Percentiles rank a stretch among this genome's conserved stretches.
These are phyloP conservation scores for Taphrorychus bicolor DNA, from an alignment of 2,888 invertebrate genomes.

Conservation along the genomic window DNA sequence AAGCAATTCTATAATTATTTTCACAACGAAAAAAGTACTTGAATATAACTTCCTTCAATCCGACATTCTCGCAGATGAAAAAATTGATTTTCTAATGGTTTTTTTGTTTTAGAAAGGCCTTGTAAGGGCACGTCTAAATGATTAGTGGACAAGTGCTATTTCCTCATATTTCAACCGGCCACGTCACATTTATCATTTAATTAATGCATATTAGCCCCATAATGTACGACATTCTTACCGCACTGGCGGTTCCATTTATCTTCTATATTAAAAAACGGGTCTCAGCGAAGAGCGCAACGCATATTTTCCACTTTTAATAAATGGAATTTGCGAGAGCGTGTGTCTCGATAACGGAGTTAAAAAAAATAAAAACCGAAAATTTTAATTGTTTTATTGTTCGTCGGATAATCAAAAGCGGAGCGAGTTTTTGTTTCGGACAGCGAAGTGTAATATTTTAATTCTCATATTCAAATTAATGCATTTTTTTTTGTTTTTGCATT, in stretches of 20 bases:
- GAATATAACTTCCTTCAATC: too few relatives aligned
- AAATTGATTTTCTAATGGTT: too few relatives aligned
- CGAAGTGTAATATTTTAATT: not conserved
- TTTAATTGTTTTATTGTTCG: constrained; percentile 9
- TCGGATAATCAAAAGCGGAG: not conserved
- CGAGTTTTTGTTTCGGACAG: not conserved
- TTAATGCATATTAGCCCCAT: constrained; percentile 28
- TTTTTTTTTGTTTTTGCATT: not conserved
- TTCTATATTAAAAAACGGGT: constrained; percentile 30
- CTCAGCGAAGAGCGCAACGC: not conserved
- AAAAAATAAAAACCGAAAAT: constrained; percentile 19
- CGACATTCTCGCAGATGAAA: too few relatives aligned
- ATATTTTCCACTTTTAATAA: constrained; percentile 26
- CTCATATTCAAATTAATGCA: not conserved
- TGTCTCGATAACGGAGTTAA: not conserved
- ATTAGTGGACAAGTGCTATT: too few relatives aligned
- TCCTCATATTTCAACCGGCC: not conserved
- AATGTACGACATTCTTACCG: constrained; percentile 21
- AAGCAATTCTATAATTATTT: too few relatives aligned
- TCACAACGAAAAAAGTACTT: too few relatives aligned
- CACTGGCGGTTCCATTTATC: constrained; percentile 30
- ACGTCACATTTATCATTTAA: constrained; percentile 25
- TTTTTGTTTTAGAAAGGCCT: too few relatives aligned
- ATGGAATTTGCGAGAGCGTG: constrained; percentile 6
- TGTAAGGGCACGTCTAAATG: too few relatives aligned